phyloP scores from a whole-genome alignment of 2,888 invertebrate genomes.

The Ferrisia virgata region DNA sequence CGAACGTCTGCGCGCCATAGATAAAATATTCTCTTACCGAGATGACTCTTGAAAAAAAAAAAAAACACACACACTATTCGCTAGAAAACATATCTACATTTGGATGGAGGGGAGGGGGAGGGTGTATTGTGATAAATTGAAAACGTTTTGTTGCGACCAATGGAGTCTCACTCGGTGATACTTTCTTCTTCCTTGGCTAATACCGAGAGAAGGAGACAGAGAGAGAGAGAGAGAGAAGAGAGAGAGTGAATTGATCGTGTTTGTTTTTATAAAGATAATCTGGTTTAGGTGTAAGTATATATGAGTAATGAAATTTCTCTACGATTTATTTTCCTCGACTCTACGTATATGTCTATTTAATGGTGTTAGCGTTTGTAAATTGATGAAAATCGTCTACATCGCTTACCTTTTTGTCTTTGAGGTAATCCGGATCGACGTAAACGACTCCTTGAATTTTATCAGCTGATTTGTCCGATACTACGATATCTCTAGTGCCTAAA shows the following conservation, averaged over 20 bases:
- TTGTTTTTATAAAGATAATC: constrained; percentile 28
- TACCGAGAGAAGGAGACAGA: no score
- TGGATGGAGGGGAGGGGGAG: no score
- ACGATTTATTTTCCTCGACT: background rate
- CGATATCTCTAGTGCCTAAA: constrained; percentile 75
- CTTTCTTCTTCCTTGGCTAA: background rate
- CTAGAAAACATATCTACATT: background rate
- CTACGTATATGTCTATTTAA: background rate
- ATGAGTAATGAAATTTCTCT: background rate
- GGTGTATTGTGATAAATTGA: constrained; percentile 21
- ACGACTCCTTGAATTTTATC: constrained; percentile 86
- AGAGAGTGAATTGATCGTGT: background rate
- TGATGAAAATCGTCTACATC: background rate
- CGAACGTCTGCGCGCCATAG: background rate
- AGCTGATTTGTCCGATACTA: constrained; percentile 69
- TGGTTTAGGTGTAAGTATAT: background rate
- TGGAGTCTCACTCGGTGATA: background rate
- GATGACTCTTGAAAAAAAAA: background rate
- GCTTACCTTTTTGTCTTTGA: constrained; percentile 72
- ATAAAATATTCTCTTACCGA: background rate
- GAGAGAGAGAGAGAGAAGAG: no score
- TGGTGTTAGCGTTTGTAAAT: background rate
- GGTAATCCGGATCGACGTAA: constrained; percentile 82
- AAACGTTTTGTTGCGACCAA: background rate
- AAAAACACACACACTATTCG: background rate